Evolutionary conservation across 2,888 invertebrate species (phyloP), one percentile per base, ranked within the genome.

Genomic region (Nomada ferruginata): DNA sequence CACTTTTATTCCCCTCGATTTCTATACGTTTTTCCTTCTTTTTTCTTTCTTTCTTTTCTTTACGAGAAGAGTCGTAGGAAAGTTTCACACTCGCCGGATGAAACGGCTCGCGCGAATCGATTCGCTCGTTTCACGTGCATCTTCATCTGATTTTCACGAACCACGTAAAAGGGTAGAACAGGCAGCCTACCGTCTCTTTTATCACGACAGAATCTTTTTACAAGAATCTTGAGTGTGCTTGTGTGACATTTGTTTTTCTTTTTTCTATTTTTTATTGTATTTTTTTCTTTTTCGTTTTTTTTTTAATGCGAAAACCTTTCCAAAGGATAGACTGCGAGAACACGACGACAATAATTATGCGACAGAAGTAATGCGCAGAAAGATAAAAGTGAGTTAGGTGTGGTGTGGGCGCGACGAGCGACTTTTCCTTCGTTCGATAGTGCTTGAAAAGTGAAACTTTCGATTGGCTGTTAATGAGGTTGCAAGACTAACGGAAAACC

Each of bases 301-400:
- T 26, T 26, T 68, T 71, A 76, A 81, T 53, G 77, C 72, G 69
- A 75, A 71, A 84, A 74, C 73, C 57, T 75, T 61, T 78, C 76
- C 53, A 55, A 74, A 79, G 61, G 70, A 70, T 55, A 60, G 61
- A 66, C 72, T 81, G 76, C 86, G 79, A 74, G 50, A 73, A 69
- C 77, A 73, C 63, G 76, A 86, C 75, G 76, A 81, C 66, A 68
- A 79, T 86, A 65, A 79, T 86, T 76, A 85, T 78, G 85, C 86
- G 85, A 86, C 86, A 85, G 75, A 86, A 57, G 80, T 75, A 64
- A 79, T 55, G 73, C 64, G 71, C 71, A 76, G 68, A 65, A 61
- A 82, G 70, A 76, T 50, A 61, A 59, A 42, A 75, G 63, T 70
- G 59, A 73, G 82, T 68, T 72, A 69, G 64, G 72, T 66, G 64